These are phyloP conservation scores for Ceratotherium simum DNA, from an alignment of 2,113 vertebrate genomes.

Conservation along the genomic window DNA sequence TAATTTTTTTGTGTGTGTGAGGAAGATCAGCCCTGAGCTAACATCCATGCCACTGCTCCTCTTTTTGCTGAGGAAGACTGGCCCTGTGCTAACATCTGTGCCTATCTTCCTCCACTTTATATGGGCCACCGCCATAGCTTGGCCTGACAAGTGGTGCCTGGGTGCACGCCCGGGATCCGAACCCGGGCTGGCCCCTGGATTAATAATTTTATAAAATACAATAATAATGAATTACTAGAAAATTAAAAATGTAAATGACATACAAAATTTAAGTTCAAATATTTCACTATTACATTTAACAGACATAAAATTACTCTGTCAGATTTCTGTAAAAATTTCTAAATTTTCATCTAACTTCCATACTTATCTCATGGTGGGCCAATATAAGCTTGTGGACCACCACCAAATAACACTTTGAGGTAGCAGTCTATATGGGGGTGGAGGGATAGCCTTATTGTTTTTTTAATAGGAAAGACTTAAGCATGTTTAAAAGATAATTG, in stretches of 20 bases:
- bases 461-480: not conserved
- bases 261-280: not conserved
- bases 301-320: not conserved
- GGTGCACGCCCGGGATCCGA: too few species aligned
- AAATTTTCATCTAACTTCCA: not conserved
- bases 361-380: not conserved
- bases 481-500: not conserved
- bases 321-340: constrained; percentile 29
- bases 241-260: not conserved
- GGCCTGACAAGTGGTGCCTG: too few species aligned
- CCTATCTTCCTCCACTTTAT: too few species aligned
- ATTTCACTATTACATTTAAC: not conserved
- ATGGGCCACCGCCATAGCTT: too few species aligned
- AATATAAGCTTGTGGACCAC: not conserved
- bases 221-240: not conserved
- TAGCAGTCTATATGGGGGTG: not conserved
- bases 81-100: too few species aligned
- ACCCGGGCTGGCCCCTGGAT: not conserved
- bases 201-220: constrained; percentile 8
- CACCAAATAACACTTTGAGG: not conserved
- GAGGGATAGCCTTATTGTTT: not conserved
- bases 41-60: too few species aligned
- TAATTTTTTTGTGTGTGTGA: not conserved
- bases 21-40: too few species aligned
- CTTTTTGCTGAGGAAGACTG: too few species aligned